These are phyloP conservation scores for Myotis findleyi DNA, from an alignment of 2,797 vertebrate species.

Conservation along the genomic window DNA sequence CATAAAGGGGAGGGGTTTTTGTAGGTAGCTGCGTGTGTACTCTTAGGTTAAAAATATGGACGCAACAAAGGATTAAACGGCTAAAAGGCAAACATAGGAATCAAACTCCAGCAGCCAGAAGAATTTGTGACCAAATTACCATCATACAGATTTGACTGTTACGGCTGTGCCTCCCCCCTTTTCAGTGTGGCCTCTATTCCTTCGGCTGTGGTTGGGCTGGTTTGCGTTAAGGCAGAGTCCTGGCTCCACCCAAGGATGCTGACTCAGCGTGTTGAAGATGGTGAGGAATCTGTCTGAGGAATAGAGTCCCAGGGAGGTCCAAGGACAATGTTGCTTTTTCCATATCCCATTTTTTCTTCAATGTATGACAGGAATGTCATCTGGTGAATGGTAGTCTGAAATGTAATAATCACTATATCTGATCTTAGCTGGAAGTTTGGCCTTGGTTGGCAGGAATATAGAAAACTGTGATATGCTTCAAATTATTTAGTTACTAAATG, in stretches of 20 bases:
- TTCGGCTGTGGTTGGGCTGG: not conserved
- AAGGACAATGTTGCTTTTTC: not conserved
- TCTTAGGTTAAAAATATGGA: slow-evolving; percentile 9
- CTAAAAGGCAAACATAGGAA: not conserved
- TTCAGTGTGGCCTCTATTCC: not conserved
- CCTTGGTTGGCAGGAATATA: slow-evolving; percentile 1
- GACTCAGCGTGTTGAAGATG: not conserved
- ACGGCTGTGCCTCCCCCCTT: not conserved
- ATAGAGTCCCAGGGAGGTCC: not conserved
- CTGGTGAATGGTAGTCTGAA: not conserved
- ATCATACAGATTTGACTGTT: not conserved
- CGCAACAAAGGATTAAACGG: not conserved
- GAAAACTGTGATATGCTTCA: not conserved
- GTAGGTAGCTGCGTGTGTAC: not conserved
- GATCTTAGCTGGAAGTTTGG: not conserved
- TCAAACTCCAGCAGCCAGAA: not conserved
- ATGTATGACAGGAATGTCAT: not conserved
- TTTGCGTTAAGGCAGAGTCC: not conserved
- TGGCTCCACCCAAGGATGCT: not conserved
- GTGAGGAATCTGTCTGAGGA: not conserved
- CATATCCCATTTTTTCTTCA: not conserved
- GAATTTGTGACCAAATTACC: not conserved
- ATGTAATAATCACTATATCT: not conserved
- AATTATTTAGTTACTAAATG: not conserved
- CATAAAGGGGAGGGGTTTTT: not conserved